A percentile compares a stretch with the other conserved stretches of the same genome.
Conservation (phyloP, 2,797 vertebrate genomes). For the Chrysocyon brachyurus region DNA sequence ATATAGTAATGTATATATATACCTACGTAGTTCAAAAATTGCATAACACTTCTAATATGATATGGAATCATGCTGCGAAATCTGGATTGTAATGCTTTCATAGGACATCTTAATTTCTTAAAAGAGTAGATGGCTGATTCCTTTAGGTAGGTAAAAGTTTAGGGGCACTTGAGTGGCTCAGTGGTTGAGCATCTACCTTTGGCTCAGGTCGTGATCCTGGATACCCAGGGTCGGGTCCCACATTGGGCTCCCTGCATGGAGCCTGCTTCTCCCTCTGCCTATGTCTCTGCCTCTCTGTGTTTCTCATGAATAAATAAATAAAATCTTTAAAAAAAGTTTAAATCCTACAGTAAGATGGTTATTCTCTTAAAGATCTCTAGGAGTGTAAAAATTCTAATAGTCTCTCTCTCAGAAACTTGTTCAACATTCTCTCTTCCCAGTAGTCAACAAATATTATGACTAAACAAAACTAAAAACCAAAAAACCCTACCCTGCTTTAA, state of each 20-base stretch:
- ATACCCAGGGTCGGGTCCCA: no score
- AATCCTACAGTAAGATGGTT: neutral
- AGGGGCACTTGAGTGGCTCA: neutral
- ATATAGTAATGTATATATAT: no score
- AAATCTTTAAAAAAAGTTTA: neutral
- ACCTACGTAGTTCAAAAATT: neutral
- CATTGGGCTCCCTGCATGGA: no score
- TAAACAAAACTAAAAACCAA: slow-evolving; percentile 46
- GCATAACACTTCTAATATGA: neutral
- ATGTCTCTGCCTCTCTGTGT: no score
- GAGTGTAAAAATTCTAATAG: neutral
- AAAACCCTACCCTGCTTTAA: neutral
- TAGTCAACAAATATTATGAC: neutral
- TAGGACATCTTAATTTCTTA: neutral
- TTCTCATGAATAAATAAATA: no score
- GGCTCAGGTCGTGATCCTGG: no score
- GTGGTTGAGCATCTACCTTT: no score
- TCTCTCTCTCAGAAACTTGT: neutral
- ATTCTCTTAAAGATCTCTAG: neutral
- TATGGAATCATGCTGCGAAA: slow-evolving; percentile 6
- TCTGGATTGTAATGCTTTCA: neutral
- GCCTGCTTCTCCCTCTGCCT: no score
- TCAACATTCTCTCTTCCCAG: neutral
- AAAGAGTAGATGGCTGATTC: neutral
- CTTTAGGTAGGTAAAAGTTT: neutral